Evolutionary conservation across 2,113 vertebrate species (phyloP), one percentile per base, ranked within the genome.

Genomic region (Laticauda colubrina): DNA sequence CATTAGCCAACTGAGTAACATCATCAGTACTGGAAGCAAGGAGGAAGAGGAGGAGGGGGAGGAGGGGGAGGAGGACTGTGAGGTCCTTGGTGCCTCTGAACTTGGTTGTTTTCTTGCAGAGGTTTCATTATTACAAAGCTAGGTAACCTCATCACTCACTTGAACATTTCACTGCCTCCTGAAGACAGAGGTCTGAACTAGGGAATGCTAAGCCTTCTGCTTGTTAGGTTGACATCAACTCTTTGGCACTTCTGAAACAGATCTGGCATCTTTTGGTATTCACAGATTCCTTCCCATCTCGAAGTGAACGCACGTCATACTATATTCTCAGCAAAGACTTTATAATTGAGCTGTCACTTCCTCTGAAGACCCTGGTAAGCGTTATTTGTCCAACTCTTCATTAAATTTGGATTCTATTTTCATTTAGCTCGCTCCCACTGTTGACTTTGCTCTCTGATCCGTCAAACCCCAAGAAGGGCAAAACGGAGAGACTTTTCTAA

Each of bases 321-420:
- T 92, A 89, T 5, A 45, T 92, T 95, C 92, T 92, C 93, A 95
- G 92, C 39, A 91, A 96, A 94, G 92, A 95, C 95, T 96, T 96
- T 97, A 51, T 51, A 97, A 97, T 96, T 97, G 96, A 96, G 96
- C 94, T 97, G 95, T 96, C 96, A 97, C 90, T 39, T 95, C 95
- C 51, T 94, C 92, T 87, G 53, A 90, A 29, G 92, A 2, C 54
- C 96, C 96, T 75, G 95, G 96, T 26, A 96, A 93, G 87, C 51
- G 56, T 29, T 96, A 95, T 94, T 94, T 20, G 85, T 88, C 95
- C 45, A 93, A 93, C 61, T 91, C 94, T 94, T 29, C 96, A 89
- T 96, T 98, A 96, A 96, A 96, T 93, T 94, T 97, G 18, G 91
- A 91, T 91, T 55, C 94, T 95, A 95, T 98, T 95, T 97, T 98